Evolutionary conservation across 2,888 invertebrate genomes (phyloP).

Genomic region (Acleris literana): DNA sequence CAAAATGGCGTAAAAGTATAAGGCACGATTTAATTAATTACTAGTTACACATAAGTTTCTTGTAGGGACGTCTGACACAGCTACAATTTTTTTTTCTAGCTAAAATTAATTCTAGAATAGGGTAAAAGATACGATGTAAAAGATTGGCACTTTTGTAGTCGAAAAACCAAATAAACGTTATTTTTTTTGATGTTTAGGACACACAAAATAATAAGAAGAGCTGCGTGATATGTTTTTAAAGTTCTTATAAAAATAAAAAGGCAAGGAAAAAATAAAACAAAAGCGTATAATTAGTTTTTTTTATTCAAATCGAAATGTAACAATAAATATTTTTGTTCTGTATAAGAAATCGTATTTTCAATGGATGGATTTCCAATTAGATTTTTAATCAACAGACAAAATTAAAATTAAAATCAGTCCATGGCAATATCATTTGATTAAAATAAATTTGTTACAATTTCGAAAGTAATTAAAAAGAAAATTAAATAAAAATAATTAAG

Average conservation of each 20-base stretch:
- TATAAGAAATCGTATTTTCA: constrained; percentile 78
- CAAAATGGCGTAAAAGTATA: constrained; percentile 82
- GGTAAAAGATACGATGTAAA: constrained; percentile 1
- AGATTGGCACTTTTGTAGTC: constrained; percentile 54
- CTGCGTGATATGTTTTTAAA: constrained; percentile 69
- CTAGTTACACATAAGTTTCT: constrained; percentile 57
- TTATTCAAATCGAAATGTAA: constrained; percentile 78
- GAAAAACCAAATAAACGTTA: constrained; percentile 17
- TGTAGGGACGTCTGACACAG: constrained; percentile 74
- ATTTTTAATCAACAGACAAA: constrained; percentile 45
- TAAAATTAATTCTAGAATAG: constrained; percentile 19
- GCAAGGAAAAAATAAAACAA: constrained; percentile 68
- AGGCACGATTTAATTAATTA: constrained; percentile 78
- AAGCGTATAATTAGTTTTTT: constrained; percentile 65
- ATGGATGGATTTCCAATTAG: constrained; percentile 73
- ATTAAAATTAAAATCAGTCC: constrained; percentile 41
- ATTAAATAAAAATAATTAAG: constrained; percentile 62
- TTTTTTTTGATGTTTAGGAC: no score
- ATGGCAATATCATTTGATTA: constrained; percentile 35
- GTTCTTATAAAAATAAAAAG: constrained; percentile 45
- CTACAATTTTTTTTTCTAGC: constrained; percentile 54
- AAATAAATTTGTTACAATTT: constrained; percentile 61
- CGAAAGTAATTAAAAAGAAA: constrained; percentile 49
- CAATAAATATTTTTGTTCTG: constrained; percentile 69
- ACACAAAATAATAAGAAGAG: constrained; percentile 39